Evolutionary conservation across 2,797 vertebrate species (phyloP), one percentile per base, ranked within the genome.

Genomic region (Cygnus olor): DNA sequence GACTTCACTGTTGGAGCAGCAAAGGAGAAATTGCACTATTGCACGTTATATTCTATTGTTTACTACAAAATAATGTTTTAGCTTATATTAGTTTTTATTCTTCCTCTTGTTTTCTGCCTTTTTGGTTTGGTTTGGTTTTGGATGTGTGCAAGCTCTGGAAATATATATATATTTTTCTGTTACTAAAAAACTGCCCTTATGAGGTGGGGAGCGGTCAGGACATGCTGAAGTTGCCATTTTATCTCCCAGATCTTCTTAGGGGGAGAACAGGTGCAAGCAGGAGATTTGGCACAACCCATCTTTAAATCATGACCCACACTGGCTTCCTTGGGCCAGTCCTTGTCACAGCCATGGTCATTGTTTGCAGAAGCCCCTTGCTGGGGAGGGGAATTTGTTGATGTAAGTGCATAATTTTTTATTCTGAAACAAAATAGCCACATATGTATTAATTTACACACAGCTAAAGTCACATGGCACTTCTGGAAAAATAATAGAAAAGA

Each of bases 11-110:
- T 95, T 96, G 98, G 96, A 98, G 97, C 97, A 97, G 97, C 97
- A 95, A 98, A 98, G 98, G 97, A 97, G 97, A 98, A 98, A 99
- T 99, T 99, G 99, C 99, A 99, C 99, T 99, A 99, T 99, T 98
- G 98, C 98, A 98, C 98, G 97, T 98, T 99, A 97, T 98, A 96
- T 97, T 98, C 97, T 98, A 98, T 98, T 98, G 97, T 98, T 98
- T 98, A 98, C 98, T 98, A 95, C 94, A 89, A 96, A 96, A 95
- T 98, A 89, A 91, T 96, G 97, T 93, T 98, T 97, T 98, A 98
- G 98, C 98, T 98, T 98, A 98, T 98, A 97, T 97, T 98, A 98
- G 98, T 97, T 98, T 95, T 97, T 98, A 85, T 95, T 92, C 96
- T 95, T 58, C 89, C 80, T 97, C 95, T 92, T 93, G 95, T 97